Percentiles rank a stretch among this genome's conserved stretches.
These are phyloP conservation scores for Drosophila ogumai DNA, from an alignment of 1,140 invertebrate genomes.

Conservation along the genomic window DNA sequence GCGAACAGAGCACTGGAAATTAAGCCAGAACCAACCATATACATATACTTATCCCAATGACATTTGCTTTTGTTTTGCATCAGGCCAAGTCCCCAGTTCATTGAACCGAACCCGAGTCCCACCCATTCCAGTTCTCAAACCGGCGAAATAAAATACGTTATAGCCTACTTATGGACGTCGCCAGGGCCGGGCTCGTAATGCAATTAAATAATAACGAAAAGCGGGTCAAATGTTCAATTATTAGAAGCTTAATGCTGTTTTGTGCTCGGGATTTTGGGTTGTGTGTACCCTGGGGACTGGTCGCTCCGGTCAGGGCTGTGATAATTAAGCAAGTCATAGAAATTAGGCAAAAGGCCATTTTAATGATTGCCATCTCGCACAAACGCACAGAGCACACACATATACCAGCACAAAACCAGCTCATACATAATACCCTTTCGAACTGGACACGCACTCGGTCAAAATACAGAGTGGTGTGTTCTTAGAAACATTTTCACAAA, in stretches of 20 bases:
- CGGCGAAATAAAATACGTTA: constrained; percentile 50
- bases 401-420: constrained; percentile 8
- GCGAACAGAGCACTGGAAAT: constrained; percentile 9
- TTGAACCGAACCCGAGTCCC: constrained; percentile 30
- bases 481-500: background rate
- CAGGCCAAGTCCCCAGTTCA: constrained; percentile 27
- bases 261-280: constrained; percentile 29
- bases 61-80: constrained; percentile 37
- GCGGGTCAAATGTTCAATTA: constrained; percentile 79
- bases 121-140: background rate
- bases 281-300: constrained; percentile 40
- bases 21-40: constrained; percentile 35
- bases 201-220: constrained; percentile 76
- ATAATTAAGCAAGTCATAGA: constrained; percentile 83
- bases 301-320: constrained; percentile 53
- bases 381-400: constrained; percentile 35
- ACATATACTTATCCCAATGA: constrained; percentile 53
- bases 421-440: constrained; percentile 64
- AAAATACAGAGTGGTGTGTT: constrained; percentile 14
- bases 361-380: constrained; percentile 77
- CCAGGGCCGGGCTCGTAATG: constrained; percentile 43
- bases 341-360: constrained; percentile 82
- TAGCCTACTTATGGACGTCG: constrained; percentile 49
- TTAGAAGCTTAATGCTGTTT: constrained; percentile 76
- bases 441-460: constrained; percentile 47